Conservation (phyloP, 37 sponge, comb jelly and placozoan species). For the Dysidea cf. avara region DNA sequence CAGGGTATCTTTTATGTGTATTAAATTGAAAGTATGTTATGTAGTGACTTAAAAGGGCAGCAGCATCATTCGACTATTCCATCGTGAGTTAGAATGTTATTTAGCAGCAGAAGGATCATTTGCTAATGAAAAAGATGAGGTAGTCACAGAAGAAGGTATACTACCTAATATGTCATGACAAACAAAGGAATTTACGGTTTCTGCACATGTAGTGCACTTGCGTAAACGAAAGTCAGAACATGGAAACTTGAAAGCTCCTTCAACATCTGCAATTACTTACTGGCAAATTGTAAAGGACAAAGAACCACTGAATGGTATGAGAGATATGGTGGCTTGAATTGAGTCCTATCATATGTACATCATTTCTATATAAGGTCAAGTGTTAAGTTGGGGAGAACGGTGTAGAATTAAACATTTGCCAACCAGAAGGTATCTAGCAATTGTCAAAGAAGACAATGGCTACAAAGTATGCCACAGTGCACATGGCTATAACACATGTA, state of each 20-base stretch:
- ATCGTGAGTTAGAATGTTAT: slow-evolving; percentile 75
- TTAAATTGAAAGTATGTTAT: too few species aligned
- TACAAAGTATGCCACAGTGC: slow-evolving; percentile 1
- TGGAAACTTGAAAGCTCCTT: slow-evolving; percentile 55
- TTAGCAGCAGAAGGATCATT: slow-evolving; percentile 79
- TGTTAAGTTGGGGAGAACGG: slow-evolving; percentile 62
- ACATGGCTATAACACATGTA: background rate
- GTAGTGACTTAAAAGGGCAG: too few species aligned
- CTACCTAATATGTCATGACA: too few species aligned
- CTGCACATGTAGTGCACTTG: slow-evolving; percentile 41
- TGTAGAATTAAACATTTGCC: slow-evolving; percentile 74
- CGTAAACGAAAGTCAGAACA: slow-evolving; percentile 53
- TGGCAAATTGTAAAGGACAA: slow-evolving; percentile 80
- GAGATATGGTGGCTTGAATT: too few species aligned
- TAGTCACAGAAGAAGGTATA: slow-evolving; percentile 11
- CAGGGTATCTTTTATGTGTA: too few species aligned
- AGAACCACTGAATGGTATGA: slow-evolving; percentile 51
- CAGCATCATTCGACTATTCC: slow-evolving; percentile 47
- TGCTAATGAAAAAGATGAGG: slow-evolving; percentile 15
- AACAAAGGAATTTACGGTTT: too few species aligned
- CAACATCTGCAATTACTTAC: slow-evolving; percentile 82
- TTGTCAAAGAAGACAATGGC: slow-evolving; percentile 14
- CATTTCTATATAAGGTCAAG: slow-evolving; percentile 38
- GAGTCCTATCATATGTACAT: too few species aligned
- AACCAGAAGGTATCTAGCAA: slow-evolving; percentile 70